Evolutionary conservation across 2,113 vertebrate species (phyloP).

Genomic region (Neofelis nebulosa): DNA sequence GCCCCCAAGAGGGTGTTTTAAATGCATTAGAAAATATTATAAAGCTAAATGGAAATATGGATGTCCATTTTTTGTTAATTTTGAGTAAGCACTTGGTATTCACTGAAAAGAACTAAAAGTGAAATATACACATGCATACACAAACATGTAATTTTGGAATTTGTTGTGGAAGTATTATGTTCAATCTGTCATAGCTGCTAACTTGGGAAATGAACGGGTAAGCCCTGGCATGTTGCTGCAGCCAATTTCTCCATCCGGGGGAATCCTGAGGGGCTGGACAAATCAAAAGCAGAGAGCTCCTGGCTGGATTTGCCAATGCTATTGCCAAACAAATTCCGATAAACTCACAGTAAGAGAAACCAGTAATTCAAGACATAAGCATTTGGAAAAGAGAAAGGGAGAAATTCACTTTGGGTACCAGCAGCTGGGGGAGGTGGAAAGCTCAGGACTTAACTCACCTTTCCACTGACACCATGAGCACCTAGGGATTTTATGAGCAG

Average conservation of each 20-base stretch:
- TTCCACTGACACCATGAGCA: neutral
- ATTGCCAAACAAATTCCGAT: neutral
- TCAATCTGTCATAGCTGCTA: neutral
- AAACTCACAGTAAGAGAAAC: neutral
- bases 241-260: neutral
- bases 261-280: neutral
- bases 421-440: neutral
- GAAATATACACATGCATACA: neutral
- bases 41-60: neutral
- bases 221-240: neutral
- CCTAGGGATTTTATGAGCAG: neutral
- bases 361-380: neutral
- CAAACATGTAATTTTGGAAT: neutral
- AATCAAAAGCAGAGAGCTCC: neutral
- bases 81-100: neutral
- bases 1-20: rapidly evolving
- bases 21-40: neutral
- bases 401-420: neutral
- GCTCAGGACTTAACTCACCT: neutral
- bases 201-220: neutral
- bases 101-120: neutral
- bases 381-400: neutral
- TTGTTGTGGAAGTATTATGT: neutral
- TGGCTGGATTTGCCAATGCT: neutral
- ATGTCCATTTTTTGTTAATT: neutral